Evolutionary conservation across 2,888 invertebrate genomes (phyloP).

Genomic region (Tromatobia lineatoria): DNA sequence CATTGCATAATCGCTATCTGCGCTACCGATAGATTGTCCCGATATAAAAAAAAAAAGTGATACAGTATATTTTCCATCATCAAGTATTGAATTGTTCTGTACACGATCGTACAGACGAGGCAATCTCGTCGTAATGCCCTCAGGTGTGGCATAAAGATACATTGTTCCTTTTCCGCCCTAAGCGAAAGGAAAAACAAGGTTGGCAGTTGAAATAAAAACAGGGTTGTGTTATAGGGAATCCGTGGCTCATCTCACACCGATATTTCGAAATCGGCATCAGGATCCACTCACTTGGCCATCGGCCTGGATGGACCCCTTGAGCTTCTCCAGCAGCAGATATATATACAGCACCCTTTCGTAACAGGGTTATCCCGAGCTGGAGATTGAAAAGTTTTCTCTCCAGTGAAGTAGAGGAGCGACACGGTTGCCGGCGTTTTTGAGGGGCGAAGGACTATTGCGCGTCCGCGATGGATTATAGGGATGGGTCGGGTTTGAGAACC

Average conservation of each 20-base stretch:
- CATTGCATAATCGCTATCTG: not conserved
- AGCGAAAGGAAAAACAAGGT: conserved; percentile 12
- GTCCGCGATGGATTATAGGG: conserved; percentile 55
- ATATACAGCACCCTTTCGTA: conserved; percentile 61
- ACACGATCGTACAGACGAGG: not conserved
- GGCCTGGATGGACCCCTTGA: not conserved
- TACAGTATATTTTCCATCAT: not conserved
- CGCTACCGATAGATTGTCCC: not conserved
- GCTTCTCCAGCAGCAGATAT: not conserved
- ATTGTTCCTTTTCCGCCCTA: conserved; percentile 1
- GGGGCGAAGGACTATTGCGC: conserved; percentile 37
- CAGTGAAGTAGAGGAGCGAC: conserved; percentile 40
- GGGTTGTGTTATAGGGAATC: not conserved
- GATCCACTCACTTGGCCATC: conserved; percentile 7
- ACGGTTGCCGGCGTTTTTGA: conserved; percentile 6
- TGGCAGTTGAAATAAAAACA: conserved; percentile 13
- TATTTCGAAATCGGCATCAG: conserved; percentile 30
- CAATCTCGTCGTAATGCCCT: not conserved
- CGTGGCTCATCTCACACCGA: conserved; percentile 1
- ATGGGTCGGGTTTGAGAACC: conserved; percentile 60
- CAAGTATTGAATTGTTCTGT: conserved; percentile 1
- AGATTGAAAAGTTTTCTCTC: conserved; percentile 75
- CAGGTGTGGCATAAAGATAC: not conserved
- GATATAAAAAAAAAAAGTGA: too few species aligned
- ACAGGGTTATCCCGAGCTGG: conserved; percentile 68